Evolutionary conservation across 30 jellyfish, hydroid and myxozoan genomes (phyloP), one percentile per base, ranked within the genome.

Genomic region (Hydractinia echinata): DNA sequence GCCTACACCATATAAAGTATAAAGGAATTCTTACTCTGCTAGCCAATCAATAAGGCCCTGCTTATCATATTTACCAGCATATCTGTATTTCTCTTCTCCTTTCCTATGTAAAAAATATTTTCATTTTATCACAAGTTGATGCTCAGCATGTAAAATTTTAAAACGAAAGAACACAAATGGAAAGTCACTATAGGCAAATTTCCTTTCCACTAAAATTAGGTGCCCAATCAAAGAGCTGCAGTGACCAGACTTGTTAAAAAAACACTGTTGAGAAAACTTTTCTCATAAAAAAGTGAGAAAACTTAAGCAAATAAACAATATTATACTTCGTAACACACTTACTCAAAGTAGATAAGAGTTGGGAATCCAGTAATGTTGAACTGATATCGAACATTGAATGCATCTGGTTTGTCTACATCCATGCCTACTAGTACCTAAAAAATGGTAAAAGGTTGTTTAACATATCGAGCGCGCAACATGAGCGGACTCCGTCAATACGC

Each of bases 361-460:
- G 99, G 99, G 56, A 83, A 93, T 54, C 96, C 99, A 11, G 99
- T 87, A 73, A 93, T 85, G 61, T 93, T 93, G 82, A 93, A 93
- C 66, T 93, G 94, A 19, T 83, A 66, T 55, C 95, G 86, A 16
- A 89, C 94, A 30, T 54, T 89, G 48, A 70, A 67, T 14, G 84
- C 83, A 67, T 83, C 95, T 9, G 96, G 99, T 56, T 82, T 88
- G 68, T 93, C 99, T 77, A 94, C 95, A 67, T 93, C 99, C 94
- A 93, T 62, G 14, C 95, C 96, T 8, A 89, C 99, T 8, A 93
- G 81, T 10, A 91, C 96, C 99, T 93, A 56, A 70, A 77, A 67
- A 55, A 50, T 30, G 44, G 44, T 30, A 30, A 30, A 30, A 30
- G 44, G 44, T n/a, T n/a, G n/a, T n/a, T n/a, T n/a, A n/a, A n/a